Base-by-base conservation (phyloP, 2,888 invertebrate species). In the Philopedon plagiatum region DNA sequence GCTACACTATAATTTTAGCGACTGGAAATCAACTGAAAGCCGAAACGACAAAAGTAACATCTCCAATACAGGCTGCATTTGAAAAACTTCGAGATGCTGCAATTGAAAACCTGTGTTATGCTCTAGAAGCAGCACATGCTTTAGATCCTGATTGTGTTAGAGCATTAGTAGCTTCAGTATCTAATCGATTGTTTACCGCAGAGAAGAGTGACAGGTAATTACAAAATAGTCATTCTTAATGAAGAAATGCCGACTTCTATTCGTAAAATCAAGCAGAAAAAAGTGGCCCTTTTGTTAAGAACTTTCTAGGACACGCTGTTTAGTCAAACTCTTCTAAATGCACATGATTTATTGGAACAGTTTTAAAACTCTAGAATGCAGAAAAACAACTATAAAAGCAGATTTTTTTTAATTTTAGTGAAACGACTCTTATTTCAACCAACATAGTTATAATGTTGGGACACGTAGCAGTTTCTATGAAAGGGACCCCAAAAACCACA, bases 401-500 rank as follows among this genome's bases (percentile, higher is more conserved):
- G 3, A 32, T 5, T n/a, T 0, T n/a, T 29, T 51, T 29, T 51
- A 1, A 29, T 71, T 54, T 61, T 84, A 96, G 96, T 79, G 95
- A 96, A 86, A 95, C 96, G 0, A 93, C 95, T 0, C 86, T 99
- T 34, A 97, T 99, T 41, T 95, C 97, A 73, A 94, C 96, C 32
- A 99, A 99, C 84, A 98, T 98, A 46, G 98, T 99, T 37, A 94
- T 98, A 62, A 97, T 98, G 91, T 87, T 99, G 69, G 99, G 99
- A 0, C 97, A 97, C 81, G 96, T 99, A 11, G 99, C 99, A 0
- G 97, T 98, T 0, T 94, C 96, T 0, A 86, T 99, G 77, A 96
- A 95, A 83, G 95, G 97, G 78, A 96, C 95, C 0, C 95, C 96
- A 0, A 96, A 96, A 83, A 97, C 98, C 0, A 96, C 97, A 0